phyloP scores from a whole-genome alignment of 2,797 vertebrate genomes.

The Anableps anableps region DNA sequence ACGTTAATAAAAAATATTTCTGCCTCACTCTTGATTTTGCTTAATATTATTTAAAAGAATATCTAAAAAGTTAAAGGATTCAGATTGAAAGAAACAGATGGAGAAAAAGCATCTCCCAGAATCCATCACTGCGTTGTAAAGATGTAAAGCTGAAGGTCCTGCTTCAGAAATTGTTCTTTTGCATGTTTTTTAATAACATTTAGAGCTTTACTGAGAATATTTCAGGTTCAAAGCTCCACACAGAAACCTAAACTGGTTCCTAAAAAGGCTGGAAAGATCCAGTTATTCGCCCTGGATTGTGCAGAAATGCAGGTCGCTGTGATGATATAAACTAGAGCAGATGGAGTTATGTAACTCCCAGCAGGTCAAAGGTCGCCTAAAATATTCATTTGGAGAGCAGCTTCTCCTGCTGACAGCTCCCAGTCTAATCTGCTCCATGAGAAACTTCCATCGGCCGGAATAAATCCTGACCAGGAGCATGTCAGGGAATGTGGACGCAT shows the following conservation, averaged over 20 bases:
- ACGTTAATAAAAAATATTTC: not conserved
- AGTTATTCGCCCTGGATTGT: not conserved
- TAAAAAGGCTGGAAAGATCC: not conserved
- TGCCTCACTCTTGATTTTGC: not conserved
- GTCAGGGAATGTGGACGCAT: no score
- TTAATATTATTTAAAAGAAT: no score
- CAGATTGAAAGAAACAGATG: no score
- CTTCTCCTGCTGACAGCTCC: constrained; percentile 11
- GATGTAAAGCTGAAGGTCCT: no score
- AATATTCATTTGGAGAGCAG: constrained; percentile 37
- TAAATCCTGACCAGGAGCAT: not conserved
- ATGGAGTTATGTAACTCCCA: not conserved
- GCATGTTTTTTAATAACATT: not conserved
- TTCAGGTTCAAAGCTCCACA: not conserved
- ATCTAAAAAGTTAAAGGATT: no score
- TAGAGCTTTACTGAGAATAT: not conserved
- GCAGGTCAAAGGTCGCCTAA: constrained; percentile 37
- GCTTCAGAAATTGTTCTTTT: not conserved
- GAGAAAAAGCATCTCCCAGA: no score
- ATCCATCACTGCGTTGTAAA: no score
- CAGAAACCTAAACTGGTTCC: not conserved
- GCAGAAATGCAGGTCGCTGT: not conserved
- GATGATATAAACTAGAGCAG: not conserved
- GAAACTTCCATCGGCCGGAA: not conserved
- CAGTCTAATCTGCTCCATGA: constrained; percentile 13